A percentile compares a stretch with the other conserved stretches of the same genome.
Conservation (phyloP, 2,113 vertebrate genomes). For the Siniperca chuatsi region DNA sequence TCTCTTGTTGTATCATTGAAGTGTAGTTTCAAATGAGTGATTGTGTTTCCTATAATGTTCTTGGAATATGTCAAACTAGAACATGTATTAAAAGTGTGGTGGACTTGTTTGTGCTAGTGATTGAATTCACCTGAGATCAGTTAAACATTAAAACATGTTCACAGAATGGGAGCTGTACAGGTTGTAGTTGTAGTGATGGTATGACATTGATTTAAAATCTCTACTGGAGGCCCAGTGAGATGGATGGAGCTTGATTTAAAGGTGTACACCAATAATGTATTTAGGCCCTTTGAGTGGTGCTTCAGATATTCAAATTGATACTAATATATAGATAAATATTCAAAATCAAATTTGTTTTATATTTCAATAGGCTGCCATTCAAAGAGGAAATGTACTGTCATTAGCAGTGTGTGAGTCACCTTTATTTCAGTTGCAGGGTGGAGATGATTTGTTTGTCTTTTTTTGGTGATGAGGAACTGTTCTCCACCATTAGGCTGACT, state of each 20-base stretch:
- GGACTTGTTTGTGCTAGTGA: background rate
- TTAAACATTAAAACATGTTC: background rate
- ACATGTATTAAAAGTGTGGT: background rate
- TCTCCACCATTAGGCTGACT: conserved; percentile 53
- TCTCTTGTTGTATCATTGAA: too few relatives aligned
- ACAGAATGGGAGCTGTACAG: background rate
- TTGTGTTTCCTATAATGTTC: background rate
- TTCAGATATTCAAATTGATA: background rate
- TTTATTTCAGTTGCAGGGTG: conserved; percentile 62
- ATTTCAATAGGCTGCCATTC: conserved; percentile 5
- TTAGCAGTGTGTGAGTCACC: conserved; percentile 56
- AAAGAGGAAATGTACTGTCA: conserved; percentile 48
- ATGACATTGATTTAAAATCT: background rate
- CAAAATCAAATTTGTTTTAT: background rate
- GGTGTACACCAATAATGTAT: background rate
- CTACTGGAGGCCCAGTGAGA: background rate
- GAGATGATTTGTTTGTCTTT: conserved; percentile 64
- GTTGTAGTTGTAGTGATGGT: background rate
- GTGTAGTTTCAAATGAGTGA: background rate
- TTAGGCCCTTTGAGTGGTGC: background rate
- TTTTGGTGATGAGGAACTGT: conserved; percentile 37
- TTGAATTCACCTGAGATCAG: background rate
- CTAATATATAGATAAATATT: background rate
- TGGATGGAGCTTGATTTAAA: background rate
- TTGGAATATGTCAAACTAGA: background rate